Evolutionary conservation across 2,888 invertebrate genomes (phyloP).

Genomic region (Drosophila setosimentum): DNA sequence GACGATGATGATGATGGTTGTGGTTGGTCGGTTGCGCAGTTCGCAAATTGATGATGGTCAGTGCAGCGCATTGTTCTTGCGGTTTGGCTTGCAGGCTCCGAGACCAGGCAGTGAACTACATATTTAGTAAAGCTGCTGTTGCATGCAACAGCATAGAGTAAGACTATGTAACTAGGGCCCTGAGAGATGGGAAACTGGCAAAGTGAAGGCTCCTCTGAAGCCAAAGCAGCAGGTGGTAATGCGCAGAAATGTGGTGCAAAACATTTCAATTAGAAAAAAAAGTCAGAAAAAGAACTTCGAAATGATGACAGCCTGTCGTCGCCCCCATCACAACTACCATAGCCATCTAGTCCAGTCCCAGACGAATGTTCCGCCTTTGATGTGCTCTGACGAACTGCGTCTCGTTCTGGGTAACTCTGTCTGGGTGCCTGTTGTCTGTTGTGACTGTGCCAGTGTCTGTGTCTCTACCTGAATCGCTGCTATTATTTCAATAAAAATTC

Average conservation of each 20-base stretch:
- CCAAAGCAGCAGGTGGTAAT: slow-evolving; percentile 74
- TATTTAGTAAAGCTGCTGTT: slow-evolving; percentile 43
- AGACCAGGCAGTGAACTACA: slow-evolving; percentile 48
- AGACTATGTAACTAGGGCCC: slow-evolving; percentile 24
- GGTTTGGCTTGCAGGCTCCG: slow-evolving; percentile 62
- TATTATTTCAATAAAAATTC: slow-evolving; percentile 81
- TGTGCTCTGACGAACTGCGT: slow-evolving; percentile 70
- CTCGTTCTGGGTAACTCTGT: slow-evolving; percentile 31
- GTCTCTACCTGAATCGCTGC: slow-evolving; percentile 51
- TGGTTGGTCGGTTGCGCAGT: slow-evolving; percentile 47
- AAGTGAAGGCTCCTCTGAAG: slow-evolving; percentile 37
- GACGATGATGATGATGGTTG: slow-evolving; percentile 43
- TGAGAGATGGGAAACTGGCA: slow-evolving; percentile 7
- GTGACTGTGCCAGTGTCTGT: slow-evolving; percentile 6
- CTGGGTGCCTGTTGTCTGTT: slow-evolving; percentile 21
- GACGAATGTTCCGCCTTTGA: slow-evolving; percentile 70
- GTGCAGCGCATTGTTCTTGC: slow-evolving; percentile 64
- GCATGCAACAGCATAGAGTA: slow-evolving; percentile 31
- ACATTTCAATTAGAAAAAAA: slow-evolving; percentile 76
- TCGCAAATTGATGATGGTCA: slow-evolving; percentile 43
- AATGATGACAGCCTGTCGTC: slow-evolving; percentile 70
- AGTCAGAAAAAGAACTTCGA: slow-evolving; percentile 57
- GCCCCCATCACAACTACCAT: slow-evolving; percentile 51
- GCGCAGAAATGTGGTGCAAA: slow-evolving; percentile 78
- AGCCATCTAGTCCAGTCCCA: slow-evolving; percentile 35